Conservation (phyloP, 2,113 vertebrate species). For the Meriones unguiculatus region DNA sequence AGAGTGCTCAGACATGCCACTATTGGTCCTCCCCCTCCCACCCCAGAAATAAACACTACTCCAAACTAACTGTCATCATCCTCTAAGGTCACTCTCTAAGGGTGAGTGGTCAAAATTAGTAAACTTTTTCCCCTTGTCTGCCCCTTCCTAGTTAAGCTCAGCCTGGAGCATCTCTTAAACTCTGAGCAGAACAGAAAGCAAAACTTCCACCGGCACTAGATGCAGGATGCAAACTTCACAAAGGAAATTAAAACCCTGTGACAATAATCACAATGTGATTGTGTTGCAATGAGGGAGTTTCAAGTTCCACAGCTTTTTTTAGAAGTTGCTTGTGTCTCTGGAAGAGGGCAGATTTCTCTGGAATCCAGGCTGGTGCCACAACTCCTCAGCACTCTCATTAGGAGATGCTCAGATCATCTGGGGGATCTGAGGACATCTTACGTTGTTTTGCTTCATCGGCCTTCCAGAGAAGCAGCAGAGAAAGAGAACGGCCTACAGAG, state of each 20-base stretch:
- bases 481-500: not conserved
- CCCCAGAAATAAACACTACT: slow-evolving; percentile 32
- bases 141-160: not conserved
- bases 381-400: not conserved
- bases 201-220: not conserved
- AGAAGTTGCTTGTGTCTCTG: not conserved
- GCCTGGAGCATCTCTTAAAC: not conserved
- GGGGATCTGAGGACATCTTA: not conserved
- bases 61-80: not conserved
- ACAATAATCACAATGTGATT: not conserved
- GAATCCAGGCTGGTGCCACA: slow-evolving; percentile 22
- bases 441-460: not conserved
- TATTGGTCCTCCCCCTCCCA: not conserved
- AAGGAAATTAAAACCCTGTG: slow-evolving; percentile 8
- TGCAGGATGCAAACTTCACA: not conserved
- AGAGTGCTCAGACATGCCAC: not conserved
- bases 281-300: not conserved
- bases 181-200: not conserved
- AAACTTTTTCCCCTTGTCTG: not conserved
- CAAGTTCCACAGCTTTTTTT: slow-evolving; percentile 36
- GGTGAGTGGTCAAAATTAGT: not conserved
- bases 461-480: not conserved
- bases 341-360: not conserved
- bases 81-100: not conserved
- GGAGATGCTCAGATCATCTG: not conserved